Percentiles rank a stretch among this genome's conserved stretches.
These are phyloP conservation scores for Eupelmus urozonus DNA, from an alignment of 2,888 invertebrate genomes.

Conservation along the genomic window DNA sequence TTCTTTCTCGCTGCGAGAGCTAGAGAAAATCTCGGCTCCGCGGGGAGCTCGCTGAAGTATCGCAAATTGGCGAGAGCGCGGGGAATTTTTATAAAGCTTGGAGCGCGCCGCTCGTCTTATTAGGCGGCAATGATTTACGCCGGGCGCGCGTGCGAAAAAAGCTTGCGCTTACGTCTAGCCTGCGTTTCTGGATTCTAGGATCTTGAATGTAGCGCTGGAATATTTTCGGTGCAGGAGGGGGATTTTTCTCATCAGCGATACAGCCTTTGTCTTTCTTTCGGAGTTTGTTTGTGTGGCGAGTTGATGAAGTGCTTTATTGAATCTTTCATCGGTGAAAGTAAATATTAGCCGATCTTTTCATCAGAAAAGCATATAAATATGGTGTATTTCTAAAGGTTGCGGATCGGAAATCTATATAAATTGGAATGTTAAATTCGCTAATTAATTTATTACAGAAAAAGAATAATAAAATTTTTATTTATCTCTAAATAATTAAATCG, in stretches of 20 bases:
- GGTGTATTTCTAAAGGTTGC: too few relatives aligned
- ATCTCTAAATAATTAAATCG: too few relatives aligned
- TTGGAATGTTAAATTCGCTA: too few relatives aligned
- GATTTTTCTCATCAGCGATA: neutral
- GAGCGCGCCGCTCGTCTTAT: slow-evolving; percentile 20
- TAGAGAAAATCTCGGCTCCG: slow-evolving; percentile 10
- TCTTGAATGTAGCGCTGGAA: neutral
- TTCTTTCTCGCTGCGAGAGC: neutral
- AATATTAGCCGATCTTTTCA: too few relatives aligned
- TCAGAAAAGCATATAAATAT: too few relatives aligned
- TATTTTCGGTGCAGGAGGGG: slow-evolving; percentile 1
- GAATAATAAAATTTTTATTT: too few relatives aligned
- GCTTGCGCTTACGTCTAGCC: slow-evolving; percentile 31
- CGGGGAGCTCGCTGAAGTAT: neutral
- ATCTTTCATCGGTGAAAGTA: too few relatives aligned
- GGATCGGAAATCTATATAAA: too few relatives aligned
- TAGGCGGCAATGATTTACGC: slow-evolving; percentile 48
- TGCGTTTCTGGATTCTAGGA: too few relatives aligned
- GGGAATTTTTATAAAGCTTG: slow-evolving; percentile 45
- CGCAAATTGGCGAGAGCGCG: slow-evolving; percentile 43
- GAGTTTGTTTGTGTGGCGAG: too few relatives aligned
- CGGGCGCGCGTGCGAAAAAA: neutral
- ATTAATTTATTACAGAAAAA: too few relatives aligned
- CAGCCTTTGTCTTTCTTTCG: neutral
- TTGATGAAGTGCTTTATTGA: too few relatives aligned